Base-by-base conservation (phyloP, 2,888 invertebrate genomes). In the Ormyrus labotus region DNA sequence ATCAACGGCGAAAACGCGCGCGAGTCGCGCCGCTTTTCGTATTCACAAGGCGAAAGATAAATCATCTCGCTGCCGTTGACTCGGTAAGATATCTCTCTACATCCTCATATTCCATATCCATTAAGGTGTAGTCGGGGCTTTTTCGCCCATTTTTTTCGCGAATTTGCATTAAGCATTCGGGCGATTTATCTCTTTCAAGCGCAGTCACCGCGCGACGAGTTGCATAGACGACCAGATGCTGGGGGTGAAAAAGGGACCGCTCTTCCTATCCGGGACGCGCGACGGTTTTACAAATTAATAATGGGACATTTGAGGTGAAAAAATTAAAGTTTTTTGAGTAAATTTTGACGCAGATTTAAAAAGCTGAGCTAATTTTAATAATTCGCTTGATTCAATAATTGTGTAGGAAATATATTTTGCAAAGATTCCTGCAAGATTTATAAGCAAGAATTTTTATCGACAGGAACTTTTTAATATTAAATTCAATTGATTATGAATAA, bases 121-220 rank as follows among this genome's bases (percentile, higher is more conserved):
- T 75, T 81, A 78, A 45, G 50, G 63, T 78, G 71, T 75, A 70
- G 45, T 57, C 48, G n/a, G 34, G 34, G 34, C 11, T 71, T 73
- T 68, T 78, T 51, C 61, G 2, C 19, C 34, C 34, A 3, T 34
- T 75, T 71, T 81, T 78, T 70, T 78, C 50, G 45, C 53, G 68
- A 74, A 80, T 82, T 82, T 82, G 77, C 82, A 79, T 82, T 75
- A 80, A 77, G 68, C 72, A 77, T 80, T 63, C 55, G n/a, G 45
- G 72, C 80, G 69, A 82, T 77, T 82, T 65, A 82, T 82, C 79
- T 73, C 82, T 73, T 82, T 82, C 82, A 82, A 48, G 55, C 65
- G 13, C 79, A 82, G n/a, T 11, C 58, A 69, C 57, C 63, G 19
- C 19, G 19, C 19, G 19, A 74, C 70, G 48, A 68, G 67, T 72